Evolutionary conservation across 2,113 vertebrate genomes (phyloP), one percentile per base, ranked within the genome.

Genomic region (Leucoraja erinaceus): DNA sequence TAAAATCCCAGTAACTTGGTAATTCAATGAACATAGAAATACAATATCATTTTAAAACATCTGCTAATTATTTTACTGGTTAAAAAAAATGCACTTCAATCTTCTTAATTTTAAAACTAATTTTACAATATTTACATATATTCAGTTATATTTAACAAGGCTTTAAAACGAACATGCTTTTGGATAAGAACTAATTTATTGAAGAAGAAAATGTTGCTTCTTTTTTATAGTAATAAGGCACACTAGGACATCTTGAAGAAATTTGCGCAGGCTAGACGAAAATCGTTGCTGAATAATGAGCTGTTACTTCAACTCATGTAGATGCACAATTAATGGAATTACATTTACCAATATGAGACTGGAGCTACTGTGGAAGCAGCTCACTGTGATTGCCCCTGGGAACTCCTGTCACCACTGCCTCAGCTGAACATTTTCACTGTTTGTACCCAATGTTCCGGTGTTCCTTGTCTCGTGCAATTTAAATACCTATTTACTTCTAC

Each of bases 21-120:
- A 68, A 91, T 91, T 91, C 33, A 91, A 91, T 72, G 90, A 91
- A 91, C 90, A 91, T 20, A 91, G 90, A 91, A 91, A 91, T 72
- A 68, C 90, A 91, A 91, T 91, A 91, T 91, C 90, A 74, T 91
- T 91, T 72, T 72, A 91, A 91, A 88, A 91, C 68, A 47, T 20
- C 90, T 91, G 90, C 68, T 91, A 72, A 91, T 91, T 91, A 91
- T 91, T 91, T 91, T 74, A 54, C 90, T 54, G 47, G 31, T 28
- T 72, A 91, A 91, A 54, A 91, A 84, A 54, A 90, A 90, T 90
- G 18, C 66, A 90, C 31, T 90, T 16, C 68, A 72, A 14, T 68
- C 88, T 90, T 22, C 90, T 91, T 91, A 72, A 91, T 22, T 91
- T 31, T 91, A 72, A 72, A 91, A 90, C 88, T 38, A 70, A 90